These are phyloP conservation scores for Magallana angulata DNA, from an alignment of 1,140 invertebrate species.

Conservation along the genomic window DNA sequence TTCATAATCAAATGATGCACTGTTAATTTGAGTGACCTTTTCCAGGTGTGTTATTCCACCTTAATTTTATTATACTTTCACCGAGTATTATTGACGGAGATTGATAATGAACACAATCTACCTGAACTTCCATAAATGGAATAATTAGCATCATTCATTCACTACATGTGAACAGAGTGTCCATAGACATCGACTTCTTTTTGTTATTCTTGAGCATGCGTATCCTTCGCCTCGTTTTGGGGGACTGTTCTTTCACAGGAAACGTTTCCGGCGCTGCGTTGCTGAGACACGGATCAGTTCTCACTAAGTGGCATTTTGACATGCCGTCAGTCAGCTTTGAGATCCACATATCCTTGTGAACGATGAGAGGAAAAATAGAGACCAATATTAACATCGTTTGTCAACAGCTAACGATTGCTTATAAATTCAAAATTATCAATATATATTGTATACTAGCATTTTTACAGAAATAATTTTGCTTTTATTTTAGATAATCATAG, in stretches of 20 bases:
- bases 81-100: too few species aligned
- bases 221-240: slow-evolving; percentile 36
- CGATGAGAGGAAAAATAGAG: neutral
- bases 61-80: too few species aligned
- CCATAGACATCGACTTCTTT: slow-evolving; percentile 45
- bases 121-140: neutral
- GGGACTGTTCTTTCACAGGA: slow-evolving; percentile 6
- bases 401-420: neutral
- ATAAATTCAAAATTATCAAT: neutral
- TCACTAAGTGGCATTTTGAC: slow-evolving; percentile 22
- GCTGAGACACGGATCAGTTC: neutral
- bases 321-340: slow-evolving; percentile 39
- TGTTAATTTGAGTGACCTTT: too few species aligned
- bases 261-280: neutral
- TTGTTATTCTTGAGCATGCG: slow-evolving; percentile 45
- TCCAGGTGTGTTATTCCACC: too few species aligned
- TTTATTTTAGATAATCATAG: too few species aligned
- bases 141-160: neutral
- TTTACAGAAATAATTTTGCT: too few species aligned
- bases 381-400: neutral
- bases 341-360: slow-evolving; percentile 36
- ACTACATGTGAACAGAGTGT: slow-evolving; percentile 45
- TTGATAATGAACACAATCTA: too few species aligned
- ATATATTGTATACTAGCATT: too few species aligned
- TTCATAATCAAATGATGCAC: too few species aligned